Evolutionary conservation across 2,888 invertebrate species (phyloP), one percentile per base, ranked within the genome.

Genomic region (Lagria hirta): DNA sequence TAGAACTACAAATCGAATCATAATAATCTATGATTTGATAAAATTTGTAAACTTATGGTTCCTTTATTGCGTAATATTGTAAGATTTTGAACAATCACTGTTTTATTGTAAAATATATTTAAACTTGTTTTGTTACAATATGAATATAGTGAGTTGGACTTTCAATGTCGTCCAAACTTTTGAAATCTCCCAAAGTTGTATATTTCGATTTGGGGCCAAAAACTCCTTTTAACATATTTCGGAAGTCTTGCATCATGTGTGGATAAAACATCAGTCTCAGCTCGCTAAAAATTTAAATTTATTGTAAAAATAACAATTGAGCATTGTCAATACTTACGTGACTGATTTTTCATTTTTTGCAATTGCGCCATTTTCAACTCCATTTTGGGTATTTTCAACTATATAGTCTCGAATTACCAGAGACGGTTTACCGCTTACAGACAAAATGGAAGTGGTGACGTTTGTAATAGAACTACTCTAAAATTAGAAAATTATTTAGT

Each of bases 221-320:
- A 2, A 83, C 80, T 32, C 84, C 82, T 51, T 77, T 74, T 43
- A 93, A 68, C 75, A 91, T 84, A 14, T 72, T 63, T 0, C 78
- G 81, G 73, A 93, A 93, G 15, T 77, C 75, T 24, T 79, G 74
- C 57, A 92, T 69, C 50, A 81, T 80, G 69, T 93, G 91, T 0
- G 92, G 93, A 73, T 89, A 91, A 72, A 92, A 93, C 17, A 90
- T 90, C 18, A 93, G 73, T 1, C 92, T 81, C 71, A 93, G 92
- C 60, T 89, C 85, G 61, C 86, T 89, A 71, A 24, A 72, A 72
- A 28, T 18, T 15, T 13, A 18, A 30, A 18, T 8, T 16, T 6
- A 12, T 27, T 18, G 1, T 14, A 3, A n/a, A n/a, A n/a, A n/a
- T n/a, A 26, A 1, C 1, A 21, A 37, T 36, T 14, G 6, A 22